phyloP scores from a whole-genome alignment of 2,113 vertebrate genomes.

The Calonectris borealis region DNA sequence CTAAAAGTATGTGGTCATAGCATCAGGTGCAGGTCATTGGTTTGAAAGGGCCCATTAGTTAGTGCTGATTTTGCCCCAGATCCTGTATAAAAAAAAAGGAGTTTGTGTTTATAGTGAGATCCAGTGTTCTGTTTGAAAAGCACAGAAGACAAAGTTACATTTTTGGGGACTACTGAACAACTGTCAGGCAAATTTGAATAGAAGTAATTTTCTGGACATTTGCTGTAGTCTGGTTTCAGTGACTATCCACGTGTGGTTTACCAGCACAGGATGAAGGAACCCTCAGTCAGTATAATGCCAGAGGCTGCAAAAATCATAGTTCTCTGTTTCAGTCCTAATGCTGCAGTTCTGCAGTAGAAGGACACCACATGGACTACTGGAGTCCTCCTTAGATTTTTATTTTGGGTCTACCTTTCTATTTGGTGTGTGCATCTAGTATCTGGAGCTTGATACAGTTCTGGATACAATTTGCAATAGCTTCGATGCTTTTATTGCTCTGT shows the following conservation, averaged over 20 bases:
- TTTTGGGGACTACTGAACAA: background rate
- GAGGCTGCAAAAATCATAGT: background rate
- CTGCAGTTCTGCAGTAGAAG: background rate
- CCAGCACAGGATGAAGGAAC: background rate
- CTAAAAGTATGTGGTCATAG: background rate
- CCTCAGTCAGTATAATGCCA: background rate
- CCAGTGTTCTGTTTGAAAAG: background rate
- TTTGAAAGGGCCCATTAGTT: background rate
- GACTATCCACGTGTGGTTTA: fast-evolving
- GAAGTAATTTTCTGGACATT: background rate
- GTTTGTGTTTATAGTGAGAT: background rate
- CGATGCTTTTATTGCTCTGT: background rate
- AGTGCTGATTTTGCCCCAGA: background rate
- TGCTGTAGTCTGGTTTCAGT: background rate
- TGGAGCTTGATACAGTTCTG: background rate
- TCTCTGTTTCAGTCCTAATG: background rate
- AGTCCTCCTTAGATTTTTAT: background rate
- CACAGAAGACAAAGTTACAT: background rate
- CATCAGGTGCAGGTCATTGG: fast-evolving
- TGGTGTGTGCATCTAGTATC: background rate
- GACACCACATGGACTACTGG: background rate
- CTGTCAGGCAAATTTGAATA: background rate
- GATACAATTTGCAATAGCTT: background rate
- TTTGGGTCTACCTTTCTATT: background rate
- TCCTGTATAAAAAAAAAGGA: background rate